Base-by-base conservation (phyloP, 2,797 vertebrate species). In the Zalophus californianus region DNA sequence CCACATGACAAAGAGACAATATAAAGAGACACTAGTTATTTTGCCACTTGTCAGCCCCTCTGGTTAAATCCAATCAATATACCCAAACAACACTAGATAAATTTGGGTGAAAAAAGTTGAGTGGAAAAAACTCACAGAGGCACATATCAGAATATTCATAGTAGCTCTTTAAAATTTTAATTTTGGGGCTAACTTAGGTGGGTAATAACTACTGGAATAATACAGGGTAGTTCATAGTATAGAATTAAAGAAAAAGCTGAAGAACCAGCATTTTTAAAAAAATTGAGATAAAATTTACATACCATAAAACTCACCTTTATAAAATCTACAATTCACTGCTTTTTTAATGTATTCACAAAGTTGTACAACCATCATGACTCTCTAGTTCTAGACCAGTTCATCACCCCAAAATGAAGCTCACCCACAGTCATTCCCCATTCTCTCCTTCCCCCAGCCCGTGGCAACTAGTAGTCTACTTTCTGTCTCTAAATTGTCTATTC, bases 191-290 rank as follows among this genome's bases (percentile, higher is more conserved):
- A 93, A 56, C 2, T 83, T 32, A 64, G 29, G 14, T 83, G 73
- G 41, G 15, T 12, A 88, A 41, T 68, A 35, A 54, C n/a, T 93
- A 32, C 62, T 96, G 58, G 50, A 82, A 94, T 77, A 70, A 64
- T 64, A 29, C 7, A 52, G 10, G 13, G 11, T 64, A 78, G 29
- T 68, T 89, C 21, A 90, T 8, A 90, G 18, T 94, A 87, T 8
- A 90, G 23, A 92, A 87, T 73, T 96, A 94, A 92, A 68, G 32
- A 15, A 91, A 66, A 89, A 29, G 6, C n/a, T 78, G 3, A 96
- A 58, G 54, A n/a, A 56, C 2, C 35, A 14, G 27, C 8, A 50
- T 54, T 85, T 78, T 50, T 50, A 3, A n/a, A 70, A 82, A 92
- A 94, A 25, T 9, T 80, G 15, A 80, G 35, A 35, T 35, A 77